Percentiles rank a stretch among this genome's conserved stretches.
These are phyloP conservation scores for Mungos mungo DNA, from an alignment of 2,113 vertebrate species.

Conservation along the genomic window DNA sequence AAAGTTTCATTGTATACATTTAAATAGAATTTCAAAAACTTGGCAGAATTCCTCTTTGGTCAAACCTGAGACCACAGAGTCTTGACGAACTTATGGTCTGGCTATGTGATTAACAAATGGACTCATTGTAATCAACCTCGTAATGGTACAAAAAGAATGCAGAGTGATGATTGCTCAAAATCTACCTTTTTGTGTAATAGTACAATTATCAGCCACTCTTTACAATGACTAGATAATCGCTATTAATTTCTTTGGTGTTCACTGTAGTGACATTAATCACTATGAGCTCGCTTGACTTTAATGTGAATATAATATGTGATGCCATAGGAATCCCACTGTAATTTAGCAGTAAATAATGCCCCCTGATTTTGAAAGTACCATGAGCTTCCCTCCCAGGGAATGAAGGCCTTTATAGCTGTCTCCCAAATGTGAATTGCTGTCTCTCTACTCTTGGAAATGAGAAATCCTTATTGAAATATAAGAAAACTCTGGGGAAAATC, in stretches of 20 bases:
- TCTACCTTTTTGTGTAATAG: conserved; percentile 81
- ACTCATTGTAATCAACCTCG: conserved; percentile 72
- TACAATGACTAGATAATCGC: conserved; percentile 81
- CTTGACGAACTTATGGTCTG: conserved; percentile 67
- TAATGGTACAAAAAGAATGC: conserved; percentile 74
- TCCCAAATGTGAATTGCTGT: conserved; percentile 5
- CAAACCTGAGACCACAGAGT: conserved; percentile 66
- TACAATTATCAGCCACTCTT: conserved; percentile 83
- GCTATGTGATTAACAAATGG: conserved; percentile 71
- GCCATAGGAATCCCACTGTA: conserved; percentile 68
- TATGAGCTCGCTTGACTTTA: conserved; percentile 81
- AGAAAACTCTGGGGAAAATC: background rate
- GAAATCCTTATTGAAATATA: background rate
- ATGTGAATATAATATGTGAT: conserved; percentile 77
- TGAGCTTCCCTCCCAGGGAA: background rate
- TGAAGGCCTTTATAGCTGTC: background rate
- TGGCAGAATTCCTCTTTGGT: conserved; percentile 74
- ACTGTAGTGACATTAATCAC: conserved; percentile 79
- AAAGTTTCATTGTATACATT: background rate
- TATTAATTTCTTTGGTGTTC: conserved; percentile 83
- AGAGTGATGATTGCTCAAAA: conserved; percentile 81
- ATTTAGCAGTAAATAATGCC: conserved; percentile 71
- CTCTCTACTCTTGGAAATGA: background rate
- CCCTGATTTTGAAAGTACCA: background rate
- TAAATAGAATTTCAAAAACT: background rate